Base-by-base conservation (phyloP, 2,888 invertebrate species). In the Rosalia funebris region DNA sequence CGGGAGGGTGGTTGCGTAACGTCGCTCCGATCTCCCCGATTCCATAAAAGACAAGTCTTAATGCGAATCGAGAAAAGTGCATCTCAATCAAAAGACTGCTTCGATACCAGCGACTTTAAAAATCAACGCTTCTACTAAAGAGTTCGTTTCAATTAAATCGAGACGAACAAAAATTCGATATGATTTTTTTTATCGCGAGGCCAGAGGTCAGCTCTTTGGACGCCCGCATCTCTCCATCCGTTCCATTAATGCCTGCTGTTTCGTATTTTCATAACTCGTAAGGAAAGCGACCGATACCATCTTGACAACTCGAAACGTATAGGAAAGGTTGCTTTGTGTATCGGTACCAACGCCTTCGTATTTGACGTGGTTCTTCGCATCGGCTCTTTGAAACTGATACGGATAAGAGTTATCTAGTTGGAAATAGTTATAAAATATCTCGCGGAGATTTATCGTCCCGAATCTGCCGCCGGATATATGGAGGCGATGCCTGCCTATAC, bases 231-330 rank as follows among this genome's bases (percentile, higher is more conserved):
- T 55, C 60, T 56, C 62, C 61, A 55, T 64, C 62, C 45, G 55
- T 66, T 61, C 63, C 57, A 66, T 64, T 66, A 62, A 56, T 62
- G 62, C 62, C 66, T 62, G 66, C 62, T 63, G 66, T 57, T 66
- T 63, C 57, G 65, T 57, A 62, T 65, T 65, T 65, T 62, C 65
- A 58, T 57, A 57, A 59, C 59, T 50, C 42, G 34, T 52, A 12
- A 16, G 46, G 39, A 44, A 56, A 42, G 19, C 41, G 17, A 42
- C 48, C 39, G 64, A 64, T 64, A 64, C 9, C 54, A 64, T 64
- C 64, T 64, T 42, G 52, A 58, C 60, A 60, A 52, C 58, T 55
- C 32, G 37, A 48, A 53, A 63, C 52, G 57, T 62, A n/a, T n/a
- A 53, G 58, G 61, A 53, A 16, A 56, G 45, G 53, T 41, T 53